Percentiles rank a stretch among this genome's conserved stretches.
Conservation (phyloP, 1,140 invertebrate genomes). For the Brachionus asplanchnoidis region DNA sequence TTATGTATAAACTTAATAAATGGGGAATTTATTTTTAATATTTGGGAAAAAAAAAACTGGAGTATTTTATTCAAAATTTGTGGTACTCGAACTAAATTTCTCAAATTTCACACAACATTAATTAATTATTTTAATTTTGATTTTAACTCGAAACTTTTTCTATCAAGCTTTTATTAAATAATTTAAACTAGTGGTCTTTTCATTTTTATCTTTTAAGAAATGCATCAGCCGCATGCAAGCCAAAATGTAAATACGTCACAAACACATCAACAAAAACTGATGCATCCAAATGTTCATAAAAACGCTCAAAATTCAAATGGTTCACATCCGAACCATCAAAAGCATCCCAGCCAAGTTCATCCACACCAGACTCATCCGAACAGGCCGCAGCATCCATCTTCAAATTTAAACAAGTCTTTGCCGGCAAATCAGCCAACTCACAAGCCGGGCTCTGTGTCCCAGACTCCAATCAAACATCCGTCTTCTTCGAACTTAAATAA, state of each 20-base stretch:
- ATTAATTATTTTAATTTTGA: too few relatives aligned
- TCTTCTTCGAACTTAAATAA: background rate
- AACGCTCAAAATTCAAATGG: conserved; percentile 7
- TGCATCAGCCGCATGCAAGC: background rate
- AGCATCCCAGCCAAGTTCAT: background rate
- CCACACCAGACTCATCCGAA: background rate
- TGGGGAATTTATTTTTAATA: too few relatives aligned
- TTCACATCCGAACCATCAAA: background rate
- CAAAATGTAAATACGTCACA: conserved; percentile 34
- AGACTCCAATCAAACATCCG: background rate
- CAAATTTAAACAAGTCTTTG: background rate
- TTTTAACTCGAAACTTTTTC: too few relatives aligned
- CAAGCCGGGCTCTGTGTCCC: background rate
- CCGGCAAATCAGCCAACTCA: background rate
- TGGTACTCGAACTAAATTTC: too few relatives aligned
- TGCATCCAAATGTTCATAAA: background rate
- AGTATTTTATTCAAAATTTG: too few relatives aligned
- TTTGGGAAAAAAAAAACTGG: too few relatives aligned
- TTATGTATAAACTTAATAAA: too few relatives aligned
- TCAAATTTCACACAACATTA: too few relatives aligned
- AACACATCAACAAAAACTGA: background rate
- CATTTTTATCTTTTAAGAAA: background rate
- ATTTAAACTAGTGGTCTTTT: background rate
- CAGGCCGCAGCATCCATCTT: background rate
- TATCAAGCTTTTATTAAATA: background rate